phyloP scores from a whole-genome alignment of 1,140 invertebrate genomes.

The Rhagoletis zephyria region DNA sequence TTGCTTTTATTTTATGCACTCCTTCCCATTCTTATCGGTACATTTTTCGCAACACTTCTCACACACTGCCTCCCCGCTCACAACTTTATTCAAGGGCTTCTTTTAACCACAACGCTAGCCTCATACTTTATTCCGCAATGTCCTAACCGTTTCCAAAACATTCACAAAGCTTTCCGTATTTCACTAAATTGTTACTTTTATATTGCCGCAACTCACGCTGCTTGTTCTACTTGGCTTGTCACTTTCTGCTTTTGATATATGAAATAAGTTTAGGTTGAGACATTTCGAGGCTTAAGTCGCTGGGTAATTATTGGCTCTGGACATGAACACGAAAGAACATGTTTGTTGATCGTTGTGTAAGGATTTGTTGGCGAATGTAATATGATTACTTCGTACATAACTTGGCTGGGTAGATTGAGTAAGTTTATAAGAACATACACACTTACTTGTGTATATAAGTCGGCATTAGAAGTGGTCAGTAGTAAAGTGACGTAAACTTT shows the following conservation, averaged over 20 bases:
- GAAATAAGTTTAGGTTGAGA: constrained; percentile 47
- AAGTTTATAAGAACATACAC: no score
- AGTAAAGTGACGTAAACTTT: no score
- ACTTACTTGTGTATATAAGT: no score
- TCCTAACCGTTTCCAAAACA: neutral
- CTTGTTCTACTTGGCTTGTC: constrained; percentile 25
- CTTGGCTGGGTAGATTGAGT: no score
- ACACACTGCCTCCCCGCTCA: no score
- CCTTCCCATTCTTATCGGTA: no score
- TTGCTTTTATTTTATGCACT: no score
- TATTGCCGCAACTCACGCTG: constrained; percentile 31
- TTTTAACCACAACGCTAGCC: neutral
- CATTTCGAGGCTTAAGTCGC: neutral
- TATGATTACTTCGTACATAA: neutral
- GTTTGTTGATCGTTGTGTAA: neutral
- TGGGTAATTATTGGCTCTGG: constrained; percentile 37
- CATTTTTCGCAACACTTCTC: no score
- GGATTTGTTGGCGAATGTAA: constrained; percentile 4
- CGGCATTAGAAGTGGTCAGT: no score
- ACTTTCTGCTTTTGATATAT: constrained; percentile 48
- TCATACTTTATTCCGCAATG: neutral
- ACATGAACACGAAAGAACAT: neutral
- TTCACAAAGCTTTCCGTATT: neutral
- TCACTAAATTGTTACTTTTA: constrained; percentile 35
- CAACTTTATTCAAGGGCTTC: no score